Conservation (phyloP, 2,113 vertebrate genomes). For the Loxodonta africana region DNA sequence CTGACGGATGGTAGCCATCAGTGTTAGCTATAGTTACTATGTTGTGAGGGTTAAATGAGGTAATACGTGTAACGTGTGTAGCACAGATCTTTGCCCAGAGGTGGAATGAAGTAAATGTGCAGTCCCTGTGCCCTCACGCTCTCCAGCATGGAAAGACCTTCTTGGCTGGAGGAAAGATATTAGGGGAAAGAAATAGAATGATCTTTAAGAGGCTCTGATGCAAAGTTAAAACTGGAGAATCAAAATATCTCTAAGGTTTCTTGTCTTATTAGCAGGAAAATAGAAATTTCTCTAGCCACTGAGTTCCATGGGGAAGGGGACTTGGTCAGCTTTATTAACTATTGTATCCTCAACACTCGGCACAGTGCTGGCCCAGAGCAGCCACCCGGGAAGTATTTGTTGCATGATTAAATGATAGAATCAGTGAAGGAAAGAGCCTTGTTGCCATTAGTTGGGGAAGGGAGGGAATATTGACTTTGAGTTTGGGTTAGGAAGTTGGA, state of each 20-base stretch:
- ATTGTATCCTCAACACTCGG: background rate
- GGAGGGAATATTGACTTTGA: background rate
- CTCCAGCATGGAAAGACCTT: background rate
- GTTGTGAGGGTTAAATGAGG: background rate
- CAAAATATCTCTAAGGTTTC: background rate
- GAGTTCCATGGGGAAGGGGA: background rate
- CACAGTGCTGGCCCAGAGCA: background rate
- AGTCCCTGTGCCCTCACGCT: accelerated
- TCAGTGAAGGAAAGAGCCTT: background rate
- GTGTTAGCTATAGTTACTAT: too few relatives aligned
- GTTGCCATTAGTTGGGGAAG: background rate
- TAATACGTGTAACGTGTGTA: accelerated
- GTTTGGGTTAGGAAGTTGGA: slow-evolving; percentile 27
- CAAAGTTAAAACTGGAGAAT: background rate
- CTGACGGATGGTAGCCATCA: background rate
- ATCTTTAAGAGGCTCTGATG: background rate
- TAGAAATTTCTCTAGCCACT: background rate
- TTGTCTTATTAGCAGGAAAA: background rate
- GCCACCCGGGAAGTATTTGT: background rate
- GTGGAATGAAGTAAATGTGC: background rate
- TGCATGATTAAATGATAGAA: background rate
- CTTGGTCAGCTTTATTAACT: background rate
- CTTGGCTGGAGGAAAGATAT: background rate
- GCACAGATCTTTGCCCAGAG: background rate
- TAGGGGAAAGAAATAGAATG: background rate